These are phyloP conservation scores for Drosophila parthenogenetica DNA, from an alignment of 2,888 invertebrate species.

Conservation along the genomic window DNA sequence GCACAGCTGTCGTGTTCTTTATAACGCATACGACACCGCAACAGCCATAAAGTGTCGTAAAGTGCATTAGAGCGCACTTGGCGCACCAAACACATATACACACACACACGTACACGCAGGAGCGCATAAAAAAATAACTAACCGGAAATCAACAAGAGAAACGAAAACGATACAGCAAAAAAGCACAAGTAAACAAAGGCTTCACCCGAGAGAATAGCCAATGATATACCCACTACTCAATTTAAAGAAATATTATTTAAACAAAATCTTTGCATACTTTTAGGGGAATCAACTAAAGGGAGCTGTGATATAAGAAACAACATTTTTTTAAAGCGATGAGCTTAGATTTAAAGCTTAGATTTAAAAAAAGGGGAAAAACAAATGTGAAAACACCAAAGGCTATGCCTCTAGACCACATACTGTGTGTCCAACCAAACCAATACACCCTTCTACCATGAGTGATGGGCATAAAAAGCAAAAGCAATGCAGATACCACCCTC, in stretches of 20 bases:
- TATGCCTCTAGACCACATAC: no score
- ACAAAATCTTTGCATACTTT: no score
- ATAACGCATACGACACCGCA: conserved; percentile 47
- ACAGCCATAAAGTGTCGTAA: conserved; percentile 74
- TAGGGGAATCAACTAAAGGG: background rate
- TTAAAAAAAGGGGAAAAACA: no score
- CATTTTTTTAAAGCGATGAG: no score
- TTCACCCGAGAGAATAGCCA: no score
- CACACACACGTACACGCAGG: conserved; percentile 22
- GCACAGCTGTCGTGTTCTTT: conserved; percentile 42
- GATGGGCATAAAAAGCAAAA: conserved; percentile 10
- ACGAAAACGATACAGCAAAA: conserved; percentile 20
- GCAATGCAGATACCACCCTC: conserved; percentile 39
- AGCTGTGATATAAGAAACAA: no score
- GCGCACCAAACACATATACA: conserved; percentile 44
- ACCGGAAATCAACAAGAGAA: conserved; percentile 43
- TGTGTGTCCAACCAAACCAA: background rate
- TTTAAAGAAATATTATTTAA: no score
- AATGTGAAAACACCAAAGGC: no score
- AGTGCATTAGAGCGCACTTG: conserved; percentile 78
- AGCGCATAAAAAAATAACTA: conserved; percentile 42
- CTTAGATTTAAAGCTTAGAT: no score
- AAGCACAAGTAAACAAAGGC: background rate
- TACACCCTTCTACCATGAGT: background rate
- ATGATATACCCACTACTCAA: no score